Conservation (phyloP, 1,140 invertebrate species). For the Drosophila pandora region DNA sequence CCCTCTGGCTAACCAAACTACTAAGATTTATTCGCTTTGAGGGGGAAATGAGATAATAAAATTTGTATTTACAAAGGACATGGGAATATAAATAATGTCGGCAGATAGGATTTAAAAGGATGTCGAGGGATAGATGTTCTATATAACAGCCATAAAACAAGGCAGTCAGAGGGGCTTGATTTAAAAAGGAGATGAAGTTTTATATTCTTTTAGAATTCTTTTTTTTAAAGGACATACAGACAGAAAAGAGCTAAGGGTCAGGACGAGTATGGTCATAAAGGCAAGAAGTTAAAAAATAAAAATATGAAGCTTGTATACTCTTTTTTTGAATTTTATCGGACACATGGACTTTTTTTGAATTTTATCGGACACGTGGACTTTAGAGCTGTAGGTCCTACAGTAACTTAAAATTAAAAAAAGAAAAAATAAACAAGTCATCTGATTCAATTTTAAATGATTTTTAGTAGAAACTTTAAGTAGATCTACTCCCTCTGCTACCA, state of each 20-base stretch:
- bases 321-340: neutral
- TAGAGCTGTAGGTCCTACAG: no score
- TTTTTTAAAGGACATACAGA: neutral
- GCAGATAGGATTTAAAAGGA: no score
- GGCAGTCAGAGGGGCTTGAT: neutral
- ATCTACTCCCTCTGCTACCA: no score
- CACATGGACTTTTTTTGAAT: no score
- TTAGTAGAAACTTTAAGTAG: no score
- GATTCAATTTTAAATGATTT: no score
- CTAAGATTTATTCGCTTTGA: neutral
- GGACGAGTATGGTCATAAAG: constrained; percentile 10
- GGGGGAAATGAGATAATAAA: constrained; percentile 2
- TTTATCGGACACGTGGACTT: no score
- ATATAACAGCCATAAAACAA: neutral
- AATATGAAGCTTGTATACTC: neutral
- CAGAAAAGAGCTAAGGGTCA: neutral
- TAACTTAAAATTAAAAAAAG: no score
- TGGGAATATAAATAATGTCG: constrained; percentile 1
- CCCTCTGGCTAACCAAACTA: neutral
- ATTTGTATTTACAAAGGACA: constrained; percentile 1
- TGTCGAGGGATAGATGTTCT: neutral
- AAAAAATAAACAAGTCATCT: no score
- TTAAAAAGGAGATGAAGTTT: no score
- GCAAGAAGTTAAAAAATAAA: neutral
- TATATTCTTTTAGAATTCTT: neutral